These are phyloP conservation scores for Drosophila mimetica DNA, from an alignment of 2,888 invertebrate genomes.

Conservation along the genomic window DNA sequence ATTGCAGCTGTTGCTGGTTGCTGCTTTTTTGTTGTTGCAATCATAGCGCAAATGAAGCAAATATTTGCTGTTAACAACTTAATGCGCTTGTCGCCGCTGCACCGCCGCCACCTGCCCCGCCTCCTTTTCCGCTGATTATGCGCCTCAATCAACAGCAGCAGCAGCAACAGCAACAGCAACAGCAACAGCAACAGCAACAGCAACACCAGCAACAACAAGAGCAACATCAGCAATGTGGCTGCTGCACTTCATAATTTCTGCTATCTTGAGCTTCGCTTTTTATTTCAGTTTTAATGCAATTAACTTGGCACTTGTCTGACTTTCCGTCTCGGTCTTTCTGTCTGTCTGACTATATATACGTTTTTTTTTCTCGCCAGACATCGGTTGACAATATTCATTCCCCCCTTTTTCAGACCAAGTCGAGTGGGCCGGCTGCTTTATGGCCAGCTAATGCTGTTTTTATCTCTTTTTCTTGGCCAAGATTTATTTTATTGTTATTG, in stretches of 20 bases:
- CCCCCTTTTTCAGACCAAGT: conserved; percentile 13
- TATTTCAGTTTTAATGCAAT: conserved; percentile 78
- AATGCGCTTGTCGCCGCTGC: conserved; percentile 72
- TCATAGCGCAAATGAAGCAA: conserved; percentile 80
- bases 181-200: too few relatives aligned
- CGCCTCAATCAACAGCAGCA: conserved; percentile 74
- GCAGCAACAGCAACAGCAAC: neutral
- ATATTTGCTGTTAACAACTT: conserved; percentile 81
- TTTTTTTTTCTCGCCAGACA: conserved; percentile 48
- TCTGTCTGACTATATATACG: conserved; percentile 13
- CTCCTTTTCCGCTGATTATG: conserved; percentile 65
- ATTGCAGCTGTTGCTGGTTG: conserved; percentile 46
- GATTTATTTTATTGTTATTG: conserved; percentile 79
- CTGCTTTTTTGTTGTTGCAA: conserved; percentile 52
- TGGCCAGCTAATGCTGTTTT: conserved; percentile 77
- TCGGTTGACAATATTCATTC: conserved; percentile 47
- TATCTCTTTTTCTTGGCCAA: conserved; percentile 78
- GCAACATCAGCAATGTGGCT: conserved; percentile 39
- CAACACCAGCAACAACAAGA: conserved; percentile 25
- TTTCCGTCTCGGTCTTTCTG: conserved; percentile 46
- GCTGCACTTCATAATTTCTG: conserved; percentile 77
- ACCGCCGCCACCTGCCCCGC: neutral
- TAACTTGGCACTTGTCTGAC: conserved; percentile 77
- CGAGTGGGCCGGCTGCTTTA: conserved; percentile 58
- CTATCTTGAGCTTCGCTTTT: conserved; percentile 78